These are phyloP conservation scores for Polylopha cassiicola DNA, from an alignment of 2,888 invertebrate genomes.

Conservation along the genomic window DNA sequence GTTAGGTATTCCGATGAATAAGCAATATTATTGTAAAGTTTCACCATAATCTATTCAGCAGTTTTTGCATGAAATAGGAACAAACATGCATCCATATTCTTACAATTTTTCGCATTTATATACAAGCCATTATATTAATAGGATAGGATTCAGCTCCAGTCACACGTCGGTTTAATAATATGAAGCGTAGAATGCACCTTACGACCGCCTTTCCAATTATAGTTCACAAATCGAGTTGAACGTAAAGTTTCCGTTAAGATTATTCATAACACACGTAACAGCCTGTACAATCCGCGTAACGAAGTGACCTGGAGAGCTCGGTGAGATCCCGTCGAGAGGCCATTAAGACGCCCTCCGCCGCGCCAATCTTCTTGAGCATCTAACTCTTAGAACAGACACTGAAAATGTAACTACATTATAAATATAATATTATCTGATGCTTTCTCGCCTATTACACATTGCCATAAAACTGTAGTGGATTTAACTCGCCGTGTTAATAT, in stretches of 20 bases:
- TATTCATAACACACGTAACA: conserved; percentile 57
- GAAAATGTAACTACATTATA: conserved; percentile 9
- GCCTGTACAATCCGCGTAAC: conserved; percentile 68
- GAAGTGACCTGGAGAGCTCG: conserved; percentile 70
- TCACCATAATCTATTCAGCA: too few species aligned
- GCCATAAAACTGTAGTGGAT: too few species aligned
- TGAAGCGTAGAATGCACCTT: conserved; percentile 24
- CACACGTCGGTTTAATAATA: conserved; percentile 5
- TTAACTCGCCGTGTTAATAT: too few species aligned
- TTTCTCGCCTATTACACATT: too few species aligned
- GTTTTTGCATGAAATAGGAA: too few species aligned
- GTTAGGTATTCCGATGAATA: too few species aligned
- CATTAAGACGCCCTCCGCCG: conserved; percentile 68
- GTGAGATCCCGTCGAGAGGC: conserved; percentile 67
- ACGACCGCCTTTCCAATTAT: conserved; percentile 32
- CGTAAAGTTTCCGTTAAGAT: conserved; percentile 46
- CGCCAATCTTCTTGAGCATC: conserved; percentile 70
- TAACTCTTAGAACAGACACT: conserved; percentile 39
- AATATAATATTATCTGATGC: too few species aligned
- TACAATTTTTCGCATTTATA: too few species aligned
- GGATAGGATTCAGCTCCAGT: conserved; percentile 17
- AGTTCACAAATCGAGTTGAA: conserved; percentile 34
- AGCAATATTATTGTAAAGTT: too few species aligned
- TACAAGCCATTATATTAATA: too few species aligned
- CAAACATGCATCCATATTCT: too few species aligned